Evolutionary conservation across 2,888 invertebrate genomes (phyloP), one percentile per base, ranked within the genome.

Genomic region (Ichneumon xanthorius): DNA sequence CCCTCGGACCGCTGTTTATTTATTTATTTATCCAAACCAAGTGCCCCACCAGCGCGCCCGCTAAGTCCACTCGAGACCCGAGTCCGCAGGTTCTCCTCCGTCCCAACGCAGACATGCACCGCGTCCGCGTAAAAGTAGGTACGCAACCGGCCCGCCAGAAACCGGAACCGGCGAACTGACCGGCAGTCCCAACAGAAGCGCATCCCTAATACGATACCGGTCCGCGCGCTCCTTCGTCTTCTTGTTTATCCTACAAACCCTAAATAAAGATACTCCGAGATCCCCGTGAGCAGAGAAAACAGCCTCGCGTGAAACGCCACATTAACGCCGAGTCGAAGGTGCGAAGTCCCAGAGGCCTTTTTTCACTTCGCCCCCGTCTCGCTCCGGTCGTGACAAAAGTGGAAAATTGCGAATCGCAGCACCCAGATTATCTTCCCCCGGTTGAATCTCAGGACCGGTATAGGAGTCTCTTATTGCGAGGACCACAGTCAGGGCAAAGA

Each of bases 1-100:
- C 87, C 55, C 48, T 48, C 37, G 45, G 37, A 45, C 22, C n/a
- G 68, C 65, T 92, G 89, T 92, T 92, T 92, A 92, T 93, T 93
- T 93, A 92, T 92, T 89, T 91, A 87, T 87, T 89, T 88, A 87
- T 87, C 86, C 72, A 83, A 67, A 75, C 76, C 70, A 85, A 85
- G 72, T 81, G 78, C 48, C 79, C 67, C 78, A 58, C 71, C 68
- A 55, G 79, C 63, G 63, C 58, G 65, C 67, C 73, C 67, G 71
- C 76, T 71, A 55, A 40, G 82, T 72, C 77, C 72, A 80, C 85
- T 85, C 82, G 82, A 86, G 58, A 79, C 30, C 45, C 45, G 33
- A 48, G 80, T 68, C 76, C 58, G 68, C 76, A 55, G 63, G 63
- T 63, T 22, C 75, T 53, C 50, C 50, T 70, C 61, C 22, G 26